phyloP scores from a whole-genome alignment of 2,113 vertebrate species.

The Fregetta grallaria region DNA sequence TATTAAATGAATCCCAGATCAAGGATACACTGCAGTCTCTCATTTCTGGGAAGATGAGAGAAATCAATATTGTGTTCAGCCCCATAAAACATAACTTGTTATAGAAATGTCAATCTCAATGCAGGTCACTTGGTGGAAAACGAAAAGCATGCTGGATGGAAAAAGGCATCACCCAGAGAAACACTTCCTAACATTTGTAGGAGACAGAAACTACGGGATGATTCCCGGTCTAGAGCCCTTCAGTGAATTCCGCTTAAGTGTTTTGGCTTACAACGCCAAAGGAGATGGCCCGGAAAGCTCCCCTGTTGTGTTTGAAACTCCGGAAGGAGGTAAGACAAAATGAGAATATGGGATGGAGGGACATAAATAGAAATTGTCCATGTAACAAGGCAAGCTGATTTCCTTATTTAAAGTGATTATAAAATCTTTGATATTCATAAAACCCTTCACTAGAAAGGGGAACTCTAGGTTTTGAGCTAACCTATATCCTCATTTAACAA shows the following conservation, averaged over 20 bases:
- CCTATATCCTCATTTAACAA: not conserved
- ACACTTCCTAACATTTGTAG: slow-evolving; percentile 79
- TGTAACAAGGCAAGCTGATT: not conserved
- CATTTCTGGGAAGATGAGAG: not conserved
- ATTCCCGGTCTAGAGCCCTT: slow-evolving; percentile 86
- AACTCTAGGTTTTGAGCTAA: not conserved
- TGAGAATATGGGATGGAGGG: not conserved
- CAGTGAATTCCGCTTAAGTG: slow-evolving; percentile 89
- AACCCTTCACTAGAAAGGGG: not conserved
- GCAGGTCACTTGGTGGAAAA: slow-evolving; percentile 93
- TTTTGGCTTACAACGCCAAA: slow-evolving; percentile 88
- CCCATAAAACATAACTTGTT: not conserved
- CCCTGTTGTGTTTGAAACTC: slow-evolving; percentile 85
- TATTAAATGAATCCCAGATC: not conserved
- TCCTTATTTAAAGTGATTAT: not conserved
- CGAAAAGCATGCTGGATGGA: slow-evolving; percentile 80
- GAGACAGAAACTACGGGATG: slow-evolving; percentile 78
- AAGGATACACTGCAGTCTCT: not conserved
- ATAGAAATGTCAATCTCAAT: not conserved
- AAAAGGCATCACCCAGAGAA: slow-evolving; percentile 82
- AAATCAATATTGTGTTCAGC: not conserved
- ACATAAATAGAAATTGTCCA: not conserved
- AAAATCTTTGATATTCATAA: not conserved
- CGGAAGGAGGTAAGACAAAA: slow-evolving; percentile 90
- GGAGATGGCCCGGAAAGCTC: slow-evolving; percentile 92